Percentiles rank a stretch among this genome's conserved stretches.
Evolutionary conservation across 2,888 invertebrate species (phyloP).

Genomic region (Branchinecta sandiegonensis): DNA sequence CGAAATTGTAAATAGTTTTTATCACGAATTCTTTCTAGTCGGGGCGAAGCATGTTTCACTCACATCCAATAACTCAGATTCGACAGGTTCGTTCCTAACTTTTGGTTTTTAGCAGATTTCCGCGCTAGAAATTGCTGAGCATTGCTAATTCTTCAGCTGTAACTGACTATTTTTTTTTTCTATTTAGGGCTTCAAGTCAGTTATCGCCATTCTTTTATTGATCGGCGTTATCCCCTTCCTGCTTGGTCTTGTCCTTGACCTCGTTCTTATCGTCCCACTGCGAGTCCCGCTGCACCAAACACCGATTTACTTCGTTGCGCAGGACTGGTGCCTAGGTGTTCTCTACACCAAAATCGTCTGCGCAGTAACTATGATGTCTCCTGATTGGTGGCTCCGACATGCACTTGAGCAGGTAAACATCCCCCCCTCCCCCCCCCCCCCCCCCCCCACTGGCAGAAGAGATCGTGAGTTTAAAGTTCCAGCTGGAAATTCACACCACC

Average conservation of each 20-base stretch:
- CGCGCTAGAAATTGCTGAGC: no score
- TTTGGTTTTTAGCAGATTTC: no score
- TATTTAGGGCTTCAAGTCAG: slow-evolving; percentile 50
- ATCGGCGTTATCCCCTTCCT: slow-evolving; percentile 80
- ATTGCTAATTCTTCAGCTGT: no score
- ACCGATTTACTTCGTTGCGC: slow-evolving; percentile 45
- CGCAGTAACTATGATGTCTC: slow-evolving; percentile 90
- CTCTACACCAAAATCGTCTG: slow-evolving; percentile 94
- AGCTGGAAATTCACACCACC: background rate
- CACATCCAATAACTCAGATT: no score
- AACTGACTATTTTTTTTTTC: slow-evolving; percentile 19
- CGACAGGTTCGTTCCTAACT: no score
- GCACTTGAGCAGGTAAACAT: slow-evolving; percentile 60
- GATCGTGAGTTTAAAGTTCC: slow-evolving; percentile 10
- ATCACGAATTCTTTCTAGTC: no score
- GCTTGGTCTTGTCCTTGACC: slow-evolving; percentile 77
- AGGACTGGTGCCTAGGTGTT: slow-evolving; percentile 94
- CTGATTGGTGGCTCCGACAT: slow-evolving; percentile 82
- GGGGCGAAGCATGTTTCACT: no score
- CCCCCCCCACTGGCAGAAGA: background rate
- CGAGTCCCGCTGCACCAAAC: slow-evolving; percentile 83
- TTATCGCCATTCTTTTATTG: slow-evolving; percentile 50
- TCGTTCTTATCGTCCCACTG: slow-evolving; percentile 79
- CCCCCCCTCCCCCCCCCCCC: no score
- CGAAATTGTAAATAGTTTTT: no score